Percentiles rank a stretch among this genome's conserved stretches.
phyloP scores from a whole-genome alignment of 2,888 invertebrate genomes.

The Hypsopygia costalis region DNA sequence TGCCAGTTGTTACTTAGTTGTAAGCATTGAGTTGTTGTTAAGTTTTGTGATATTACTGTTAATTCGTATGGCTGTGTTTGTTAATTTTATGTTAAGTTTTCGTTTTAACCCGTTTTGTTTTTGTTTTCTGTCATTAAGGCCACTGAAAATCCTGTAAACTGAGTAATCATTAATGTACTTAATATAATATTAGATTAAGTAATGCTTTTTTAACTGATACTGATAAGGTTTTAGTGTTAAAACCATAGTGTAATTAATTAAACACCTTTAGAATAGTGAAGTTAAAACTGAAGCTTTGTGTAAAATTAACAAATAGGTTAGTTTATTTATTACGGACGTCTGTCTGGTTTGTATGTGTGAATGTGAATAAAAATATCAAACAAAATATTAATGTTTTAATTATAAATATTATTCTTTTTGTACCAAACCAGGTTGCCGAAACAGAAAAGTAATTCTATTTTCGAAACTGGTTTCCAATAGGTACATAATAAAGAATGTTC shows the following conservation, averaged over 20 bases:
- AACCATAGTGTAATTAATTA: neutral
- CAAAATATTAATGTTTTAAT: conserved; percentile 30
- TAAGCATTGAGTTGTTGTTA: conserved; percentile 75
- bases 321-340: conserved; percentile 54
- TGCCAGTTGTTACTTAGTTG: conserved; percentile 53
- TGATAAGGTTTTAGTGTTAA: too few relatives aligned
- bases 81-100: conserved; percentile 80
- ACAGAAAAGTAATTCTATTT: too few relatives aligned
- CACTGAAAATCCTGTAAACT: conserved; percentile 23
- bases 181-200: conserved; percentile 20
- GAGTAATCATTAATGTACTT: conserved; percentile 21
- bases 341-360: conserved; percentile 54
- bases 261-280: conserved; percentile 36
- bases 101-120: conserved; percentile 66
- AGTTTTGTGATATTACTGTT: conserved; percentile 66
- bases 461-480: too few relatives aligned
- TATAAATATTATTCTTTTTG: too few relatives aligned
- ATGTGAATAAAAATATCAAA: conserved; percentile 57
- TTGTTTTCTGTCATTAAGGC: conserved; percentile 73
- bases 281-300: conserved; percentile 81
- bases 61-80: conserved; percentile 71
- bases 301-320: conserved; percentile 80
- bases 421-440: too few relatives aligned
- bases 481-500: too few relatives aligned
- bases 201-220: conserved; percentile 7